A percentile compares a stretch with the other conserved stretches of the same genome.
These are phyloP conservation scores for Drosophila gaucha DNA, from an alignment of 2,888 invertebrate genomes.

Conservation along the genomic window DNA sequence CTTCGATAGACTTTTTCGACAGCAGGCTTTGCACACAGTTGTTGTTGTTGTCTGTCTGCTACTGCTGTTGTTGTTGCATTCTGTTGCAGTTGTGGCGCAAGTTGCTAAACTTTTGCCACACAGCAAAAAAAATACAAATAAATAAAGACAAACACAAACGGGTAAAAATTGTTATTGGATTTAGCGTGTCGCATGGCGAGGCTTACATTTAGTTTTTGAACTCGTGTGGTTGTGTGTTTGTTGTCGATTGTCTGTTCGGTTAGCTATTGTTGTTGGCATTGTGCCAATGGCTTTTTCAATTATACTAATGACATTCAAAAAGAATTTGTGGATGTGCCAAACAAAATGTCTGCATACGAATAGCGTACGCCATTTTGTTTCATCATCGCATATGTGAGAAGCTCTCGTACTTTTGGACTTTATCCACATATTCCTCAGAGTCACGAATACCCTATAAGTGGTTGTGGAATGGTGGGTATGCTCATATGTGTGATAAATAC, in stretches of 20 bases:
- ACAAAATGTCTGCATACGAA: constrained; percentile 63
- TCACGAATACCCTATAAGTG: constrained; percentile 19
- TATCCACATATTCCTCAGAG: constrained; percentile 16
- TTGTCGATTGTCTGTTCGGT: constrained; percentile 48
- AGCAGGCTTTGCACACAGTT: constrained; percentile 31
- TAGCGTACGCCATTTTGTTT: constrained; percentile 59
- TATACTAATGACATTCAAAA: constrained; percentile 79
- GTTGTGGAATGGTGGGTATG: neutral
- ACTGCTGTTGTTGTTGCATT: constrained; percentile 22
- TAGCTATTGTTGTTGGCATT: constrained; percentile 63
- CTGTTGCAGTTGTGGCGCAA: constrained; percentile 50
- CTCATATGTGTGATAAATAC: no score
- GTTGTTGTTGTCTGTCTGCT: constrained; percentile 19
- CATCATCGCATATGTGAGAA: constrained; percentile 58
- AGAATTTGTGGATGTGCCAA: constrained; percentile 77
- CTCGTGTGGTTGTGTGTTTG: constrained; percentile 36
- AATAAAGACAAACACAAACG: constrained; percentile 30
- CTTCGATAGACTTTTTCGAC: constrained; percentile 53
- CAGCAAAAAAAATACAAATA: constrained; percentile 19
- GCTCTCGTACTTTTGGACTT: constrained; percentile 1
- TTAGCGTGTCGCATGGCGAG: constrained; percentile 73
- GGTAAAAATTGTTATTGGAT: constrained; percentile 67
- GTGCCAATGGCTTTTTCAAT: constrained; percentile 78
- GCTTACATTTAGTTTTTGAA: constrained; percentile 67
- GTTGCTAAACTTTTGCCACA: constrained; percentile 67